Evolutionary conservation across 2,888 invertebrate species (phyloP), one percentile per base, ranked within the genome.

Genomic region (Melitaea athalia): DNA sequence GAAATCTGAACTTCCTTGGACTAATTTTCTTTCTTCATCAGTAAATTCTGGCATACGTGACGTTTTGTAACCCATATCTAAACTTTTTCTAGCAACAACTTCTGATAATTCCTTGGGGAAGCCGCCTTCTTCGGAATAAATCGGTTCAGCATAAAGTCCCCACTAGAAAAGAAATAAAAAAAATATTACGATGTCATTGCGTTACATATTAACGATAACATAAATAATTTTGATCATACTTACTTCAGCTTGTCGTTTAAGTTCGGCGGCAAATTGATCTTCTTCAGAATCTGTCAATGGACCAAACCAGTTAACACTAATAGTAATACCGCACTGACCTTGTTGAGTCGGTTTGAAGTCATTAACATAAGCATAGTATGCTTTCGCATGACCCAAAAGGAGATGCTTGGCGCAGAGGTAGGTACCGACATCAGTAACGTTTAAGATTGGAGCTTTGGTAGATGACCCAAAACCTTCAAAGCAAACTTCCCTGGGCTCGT

Each of bases 351-450:
- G 61, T 45, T 80, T 87, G 73, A 85, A 92, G 15, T 88, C 84
- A 12, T 82, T 78, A 14, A 83, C 81, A 67, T 93, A 93, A 2
- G 87, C 74, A 11, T 83, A 80, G 74, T 91, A 93, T 0, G 88
- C 88, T 43, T 77, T 82, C 8, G 93, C 92, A 78, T 96, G 95
- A 0, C 95, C 94, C 11, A 88, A 65, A 0, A 92, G 76, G 33
- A 94, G 85, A 33, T 89, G 82, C 72, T 93, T 92, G n/a, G 89
- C 89, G 68, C 94, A 93, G 10, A 93, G 68, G 67, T 94, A 94
- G n/a, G 89, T 92, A 1, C 88, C 93, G 7, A 91, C 78, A 45
- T 90, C 93, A 4, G 89, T 83, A 0, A 85, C 80, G 53, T 89
- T 84, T 2, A 92, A 67, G 10, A 83, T 80, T 0, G 89, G 89